These are phyloP conservation scores for Albula goreensis DNA, from an alignment of 2,113 vertebrate genomes.

Conservation along the genomic window DNA sequence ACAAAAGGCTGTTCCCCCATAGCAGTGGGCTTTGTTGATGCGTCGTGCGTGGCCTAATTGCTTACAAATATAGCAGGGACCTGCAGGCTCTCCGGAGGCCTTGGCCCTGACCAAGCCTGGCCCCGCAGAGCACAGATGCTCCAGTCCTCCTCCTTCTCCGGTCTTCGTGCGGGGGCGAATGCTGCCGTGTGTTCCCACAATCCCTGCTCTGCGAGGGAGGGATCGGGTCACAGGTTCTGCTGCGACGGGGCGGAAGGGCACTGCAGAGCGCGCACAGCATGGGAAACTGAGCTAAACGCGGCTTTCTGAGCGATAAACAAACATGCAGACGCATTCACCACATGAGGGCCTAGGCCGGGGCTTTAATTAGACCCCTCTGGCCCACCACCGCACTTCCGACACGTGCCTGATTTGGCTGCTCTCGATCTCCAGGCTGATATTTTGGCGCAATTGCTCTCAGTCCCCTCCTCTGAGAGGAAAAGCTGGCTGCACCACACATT, in stretches of 20 bases:
- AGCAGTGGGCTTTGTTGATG: neutral
- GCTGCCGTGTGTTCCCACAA: neutral
- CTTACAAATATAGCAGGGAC: constrained; percentile 8
- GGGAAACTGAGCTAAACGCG: too few relatives aligned
- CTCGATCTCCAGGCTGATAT: neutral
- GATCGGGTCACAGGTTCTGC: constrained; percentile 1
- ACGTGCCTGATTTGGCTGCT: neutral
- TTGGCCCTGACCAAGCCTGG: neutral
- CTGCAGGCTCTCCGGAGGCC: neutral
- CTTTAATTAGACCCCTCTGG: neutral
- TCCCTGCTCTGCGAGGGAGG: neutral
- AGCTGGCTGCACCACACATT: too few relatives aligned
- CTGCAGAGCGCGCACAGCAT: too few relatives aligned
- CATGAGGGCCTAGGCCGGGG: neutral
- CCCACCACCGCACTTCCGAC: neutral
- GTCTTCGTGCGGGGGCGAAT: neutral
- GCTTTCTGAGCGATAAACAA: neutral
- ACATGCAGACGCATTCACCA: neutral
- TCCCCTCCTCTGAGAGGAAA: too few relatives aligned
- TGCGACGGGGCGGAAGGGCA: neutral
- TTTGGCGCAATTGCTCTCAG: too few relatives aligned
- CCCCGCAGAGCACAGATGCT: constrained; percentile 27
- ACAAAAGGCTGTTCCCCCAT: neutral
- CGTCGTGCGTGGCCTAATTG: neutral
- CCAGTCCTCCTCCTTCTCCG: constrained; percentile 5